These are phyloP conservation scores for Gouania willdenowi DNA, from an alignment of 2,797 vertebrate genomes.

Conservation along the genomic window DNA sequence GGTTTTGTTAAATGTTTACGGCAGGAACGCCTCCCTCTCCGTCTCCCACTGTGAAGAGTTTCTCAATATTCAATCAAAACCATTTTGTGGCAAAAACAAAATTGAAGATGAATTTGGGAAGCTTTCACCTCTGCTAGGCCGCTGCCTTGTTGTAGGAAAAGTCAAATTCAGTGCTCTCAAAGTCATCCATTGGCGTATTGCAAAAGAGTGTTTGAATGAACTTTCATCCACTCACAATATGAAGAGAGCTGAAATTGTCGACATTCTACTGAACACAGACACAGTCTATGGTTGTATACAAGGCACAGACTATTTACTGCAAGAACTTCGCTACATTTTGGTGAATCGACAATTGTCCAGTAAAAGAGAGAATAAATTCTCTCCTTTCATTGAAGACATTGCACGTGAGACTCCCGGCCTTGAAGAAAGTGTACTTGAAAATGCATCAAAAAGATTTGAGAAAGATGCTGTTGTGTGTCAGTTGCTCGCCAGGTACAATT, in stretches of 20 bases:
- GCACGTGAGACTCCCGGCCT: constrained; percentile 38
- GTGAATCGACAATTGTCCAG: constrained; percentile 43
- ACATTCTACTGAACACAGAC: constrained; percentile 52
- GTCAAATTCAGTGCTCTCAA: constrained; percentile 47
- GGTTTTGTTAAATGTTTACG: constrained; percentile 54
- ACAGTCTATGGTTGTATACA: constrained; percentile 49
- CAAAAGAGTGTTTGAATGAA: constrained; percentile 57
- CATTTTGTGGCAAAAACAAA: constrained; percentile 32
- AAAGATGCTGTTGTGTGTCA: constrained; percentile 59
- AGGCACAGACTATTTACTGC: constrained; percentile 50
- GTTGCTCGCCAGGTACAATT: constrained; percentile 67
- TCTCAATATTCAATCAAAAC: constrained; percentile 46
- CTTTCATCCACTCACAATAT: constrained; percentile 37
- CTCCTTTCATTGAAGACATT: constrained; percentile 63
- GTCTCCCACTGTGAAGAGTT: constrained; percentile 66
- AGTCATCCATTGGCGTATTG: constrained; percentile 58
- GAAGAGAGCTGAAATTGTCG: constrained; percentile 37
- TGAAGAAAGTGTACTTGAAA: constrained; percentile 55
- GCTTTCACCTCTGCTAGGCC: constrained; percentile 57
- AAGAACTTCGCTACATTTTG: constrained; percentile 54
- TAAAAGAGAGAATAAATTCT: constrained; percentile 39
- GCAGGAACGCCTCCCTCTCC: constrained; percentile 43
- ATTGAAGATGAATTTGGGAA: constrained; percentile 54
- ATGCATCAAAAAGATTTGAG: constrained; percentile 50
- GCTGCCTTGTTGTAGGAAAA: constrained; percentile 20